Evolutionary conservation across 1,140 invertebrate genomes (phyloP), one percentile per base, ranked within the genome.

Genomic region (Trichonephila inaurata): DNA sequence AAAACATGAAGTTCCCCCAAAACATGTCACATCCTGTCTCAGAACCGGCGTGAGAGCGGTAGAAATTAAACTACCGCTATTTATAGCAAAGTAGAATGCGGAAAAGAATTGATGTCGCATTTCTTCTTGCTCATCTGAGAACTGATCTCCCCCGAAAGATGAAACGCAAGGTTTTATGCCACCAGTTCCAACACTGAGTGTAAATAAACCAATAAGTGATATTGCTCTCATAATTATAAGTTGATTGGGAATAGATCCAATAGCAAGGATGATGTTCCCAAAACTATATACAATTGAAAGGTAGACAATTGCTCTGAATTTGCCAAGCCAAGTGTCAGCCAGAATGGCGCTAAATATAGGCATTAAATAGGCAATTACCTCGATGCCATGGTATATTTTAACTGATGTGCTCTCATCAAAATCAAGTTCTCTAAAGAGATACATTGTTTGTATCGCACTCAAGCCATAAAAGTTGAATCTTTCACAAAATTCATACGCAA

Each of bases 111-210:
- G 24, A 40, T 95, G 89, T 51, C 95, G 95, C 21, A 95, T n/a
- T 92, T 96, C 44, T 24, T 95, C 95, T 77, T 95, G 95, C 77
- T 92, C 94, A 4, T 61, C 94, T 94, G 97, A 96, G 95, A 99
- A 99, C 96, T 99, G 99, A 96, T 99, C 99, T 0, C 98, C 99
- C n/a, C 99, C 99, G 95, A 99, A 99, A 0, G 99, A 98, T 0
- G 98, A 97, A 0, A 99, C 99, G 95, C 99, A 99, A 0, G 99
- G 99, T 95, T 99, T 99, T 95, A 99, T 99, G 3, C 99, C 98
- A 18, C 99, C 99, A 0, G 98, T 98, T 1, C 98, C 98, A 19
- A 99, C 90, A 5, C 98, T 98, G 94, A 99, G 98, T 21, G 99
- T 96, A 0, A 95, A 86, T 12, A 96, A 92, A 0, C 98, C 98